Percentiles rank a stretch among this genome's conserved stretches.
Evolutionary conservation across 2,113 vertebrate species (phyloP).

Genomic region (Prietella phreatophila): DNA sequence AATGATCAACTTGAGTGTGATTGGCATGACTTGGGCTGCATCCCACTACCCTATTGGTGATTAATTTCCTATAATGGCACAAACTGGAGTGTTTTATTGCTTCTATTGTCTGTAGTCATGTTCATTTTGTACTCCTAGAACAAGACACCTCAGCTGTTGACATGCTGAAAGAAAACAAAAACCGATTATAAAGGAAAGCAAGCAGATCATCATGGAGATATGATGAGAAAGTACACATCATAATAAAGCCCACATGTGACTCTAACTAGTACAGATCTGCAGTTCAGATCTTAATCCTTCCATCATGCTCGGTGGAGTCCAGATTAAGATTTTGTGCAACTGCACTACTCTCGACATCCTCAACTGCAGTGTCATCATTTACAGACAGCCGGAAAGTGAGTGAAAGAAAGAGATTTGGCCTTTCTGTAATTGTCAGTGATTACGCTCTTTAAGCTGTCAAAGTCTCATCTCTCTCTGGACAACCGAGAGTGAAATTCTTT

Average conservation of each 20-base stretch:
- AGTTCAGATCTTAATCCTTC: constrained; percentile 6
- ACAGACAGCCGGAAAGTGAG: constrained; percentile 45
- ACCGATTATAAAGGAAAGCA: background rate
- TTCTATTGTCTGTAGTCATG: background rate
- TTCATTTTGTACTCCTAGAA: background rate
- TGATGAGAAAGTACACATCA: background rate
- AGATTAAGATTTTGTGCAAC: background rate
- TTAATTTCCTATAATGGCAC: background rate
- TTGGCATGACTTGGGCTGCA: background rate
- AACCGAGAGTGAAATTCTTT: constrained; percentile 66
- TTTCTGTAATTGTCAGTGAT: constrained; percentile 76
- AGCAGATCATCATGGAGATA: background rate
- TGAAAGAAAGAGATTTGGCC: constrained; percentile 62
- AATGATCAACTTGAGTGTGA: background rate
- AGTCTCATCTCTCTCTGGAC: constrained; percentile 60
- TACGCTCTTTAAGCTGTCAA: constrained; percentile 66
- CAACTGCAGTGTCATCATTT: constrained; percentile 17
- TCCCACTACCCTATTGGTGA: background rate
- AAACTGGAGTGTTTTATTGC: background rate
- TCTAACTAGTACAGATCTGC: background rate
- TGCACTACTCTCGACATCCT: constrained; percentile 1
- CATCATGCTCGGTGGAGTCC: background rate
- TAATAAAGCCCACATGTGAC: constrained; percentile 1
- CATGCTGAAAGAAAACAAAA: background rate
- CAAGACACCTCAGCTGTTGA: background rate